These are phyloP conservation scores for Athene noctua DNA, from an alignment of 2,113 vertebrate genomes.

Conservation along the genomic window DNA sequence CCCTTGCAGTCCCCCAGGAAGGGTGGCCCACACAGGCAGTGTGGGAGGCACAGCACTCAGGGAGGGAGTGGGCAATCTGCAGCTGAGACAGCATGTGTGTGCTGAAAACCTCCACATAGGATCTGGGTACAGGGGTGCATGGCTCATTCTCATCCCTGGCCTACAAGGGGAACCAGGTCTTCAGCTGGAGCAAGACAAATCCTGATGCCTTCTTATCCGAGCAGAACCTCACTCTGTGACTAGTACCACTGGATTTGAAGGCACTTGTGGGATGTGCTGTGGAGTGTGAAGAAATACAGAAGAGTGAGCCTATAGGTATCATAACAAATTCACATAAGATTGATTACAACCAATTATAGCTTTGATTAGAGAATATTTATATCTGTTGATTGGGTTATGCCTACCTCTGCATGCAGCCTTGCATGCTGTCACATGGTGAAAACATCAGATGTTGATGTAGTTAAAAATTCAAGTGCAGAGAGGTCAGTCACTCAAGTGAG, in stretches of 20 bases:
- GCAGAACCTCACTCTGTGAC: not conserved
- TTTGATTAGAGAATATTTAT: not conserved
- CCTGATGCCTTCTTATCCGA: not conserved
- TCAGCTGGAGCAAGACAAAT: not conserved
- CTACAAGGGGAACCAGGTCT: not conserved
- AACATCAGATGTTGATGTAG: not conserved
- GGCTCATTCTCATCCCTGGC: not conserved
- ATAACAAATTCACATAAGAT: not conserved
- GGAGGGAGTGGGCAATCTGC: not conserved
- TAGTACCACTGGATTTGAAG: not conserved
- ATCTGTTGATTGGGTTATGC: not conserved
- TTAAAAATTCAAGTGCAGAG: not conserved
- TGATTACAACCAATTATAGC: not conserved
- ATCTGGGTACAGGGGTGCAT: not conserved
- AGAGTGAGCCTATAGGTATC: not conserved
- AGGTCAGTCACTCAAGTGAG: not conserved
- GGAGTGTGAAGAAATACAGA: not conserved
- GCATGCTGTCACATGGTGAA: not conserved
- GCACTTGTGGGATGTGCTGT: not conserved
- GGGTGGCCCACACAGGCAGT: rapidly evolving
- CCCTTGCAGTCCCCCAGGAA: not conserved
- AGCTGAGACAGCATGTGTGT: rapidly evolving
- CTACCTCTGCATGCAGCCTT: not conserved
- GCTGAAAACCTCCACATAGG: not conserved
- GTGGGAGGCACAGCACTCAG: rapidly evolving